Evolutionary conservation across 2,113 vertebrate species (phyloP).

Genomic region (Arizona elegans): DNA sequence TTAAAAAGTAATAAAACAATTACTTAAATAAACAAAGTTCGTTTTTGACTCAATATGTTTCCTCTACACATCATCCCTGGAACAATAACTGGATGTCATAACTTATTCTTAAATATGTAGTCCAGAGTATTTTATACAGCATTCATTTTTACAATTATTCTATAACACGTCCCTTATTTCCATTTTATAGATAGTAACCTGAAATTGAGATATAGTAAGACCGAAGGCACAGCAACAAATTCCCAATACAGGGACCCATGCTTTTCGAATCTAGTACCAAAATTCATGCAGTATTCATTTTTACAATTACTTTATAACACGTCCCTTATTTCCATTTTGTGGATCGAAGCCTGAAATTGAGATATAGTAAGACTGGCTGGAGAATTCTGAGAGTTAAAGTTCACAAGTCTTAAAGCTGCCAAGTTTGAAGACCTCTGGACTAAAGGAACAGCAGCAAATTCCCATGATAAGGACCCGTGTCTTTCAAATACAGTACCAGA

Average conservation of each 20-base stretch:
- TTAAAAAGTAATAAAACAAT: background rate
- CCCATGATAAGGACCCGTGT: too few species aligned
- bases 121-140: background rate
- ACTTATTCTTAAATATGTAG: background rate
- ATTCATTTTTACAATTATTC: background rate
- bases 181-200: background rate
- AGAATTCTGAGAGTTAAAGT: too few species aligned
- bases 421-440: too few species aligned
- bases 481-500: background rate
- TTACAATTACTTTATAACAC: background rate
- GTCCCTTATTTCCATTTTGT: background rate
- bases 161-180: background rate
- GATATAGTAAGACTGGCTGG: background rate
- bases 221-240: background rate
- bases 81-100: background rate
- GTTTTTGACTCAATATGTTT: background rate
- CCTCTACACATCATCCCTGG: background rate
- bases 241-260: too few species aligned
- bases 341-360: background rate
- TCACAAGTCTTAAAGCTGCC: too few species aligned
- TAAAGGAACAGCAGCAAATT: background rate
- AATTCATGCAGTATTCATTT: background rate
- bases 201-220: background rate
- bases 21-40: background rate
- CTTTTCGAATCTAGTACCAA: background rate